phyloP scores from a whole-genome alignment of 2,797 vertebrate genomes.

The Brotogeris chrysoptera region DNA sequence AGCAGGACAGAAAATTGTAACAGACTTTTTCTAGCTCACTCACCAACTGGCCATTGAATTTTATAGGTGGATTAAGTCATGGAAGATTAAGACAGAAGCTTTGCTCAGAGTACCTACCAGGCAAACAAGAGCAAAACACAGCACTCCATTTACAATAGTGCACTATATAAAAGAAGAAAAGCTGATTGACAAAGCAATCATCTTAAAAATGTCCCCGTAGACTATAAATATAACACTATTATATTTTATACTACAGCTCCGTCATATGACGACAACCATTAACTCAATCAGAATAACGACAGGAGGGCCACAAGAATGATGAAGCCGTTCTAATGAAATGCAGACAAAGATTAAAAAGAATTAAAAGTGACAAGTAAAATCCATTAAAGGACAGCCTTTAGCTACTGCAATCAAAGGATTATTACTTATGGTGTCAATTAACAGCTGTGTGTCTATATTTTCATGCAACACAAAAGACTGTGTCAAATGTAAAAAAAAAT shows the following conservation, averaged over 20 bases:
- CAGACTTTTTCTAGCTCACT: slow-evolving; percentile 21
- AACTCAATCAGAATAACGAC: slow-evolving; percentile 67
- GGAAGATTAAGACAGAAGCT: slow-evolving; percentile 72
- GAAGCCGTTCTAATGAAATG: slow-evolving; percentile 73
- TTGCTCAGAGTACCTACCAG: slow-evolving; percentile 41
- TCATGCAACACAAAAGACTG: slow-evolving; percentile 35
- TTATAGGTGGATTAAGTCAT: slow-evolving; percentile 71
- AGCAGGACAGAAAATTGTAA: slow-evolving; percentile 53
- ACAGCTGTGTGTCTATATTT: slow-evolving; percentile 61
- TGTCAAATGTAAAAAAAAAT: slow-evolving; percentile 45
- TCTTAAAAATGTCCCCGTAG: slow-evolving; percentile 55
- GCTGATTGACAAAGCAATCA: slow-evolving; percentile 69
- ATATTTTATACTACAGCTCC: slow-evolving; percentile 58
- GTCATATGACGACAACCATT: slow-evolving; percentile 59
- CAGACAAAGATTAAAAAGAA: slow-evolving; percentile 76
- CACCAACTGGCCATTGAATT: slow-evolving; percentile 57
- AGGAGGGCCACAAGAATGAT: slow-evolving; percentile 67
- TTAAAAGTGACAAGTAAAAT: slow-evolving; percentile 78
- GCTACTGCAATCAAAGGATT: slow-evolving; percentile 77
- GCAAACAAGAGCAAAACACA: slow-evolving; percentile 56
- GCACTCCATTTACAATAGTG: slow-evolving; percentile 42
- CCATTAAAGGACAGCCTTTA: slow-evolving; percentile 72
- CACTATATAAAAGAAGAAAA: slow-evolving; percentile 64
- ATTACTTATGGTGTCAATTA: slow-evolving; percentile 76
- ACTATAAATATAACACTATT: slow-evolving; percentile 60